Evolutionary conservation across 2,113 vertebrate species (phyloP).

Genomic region (Nansenia antarctica): DNA sequence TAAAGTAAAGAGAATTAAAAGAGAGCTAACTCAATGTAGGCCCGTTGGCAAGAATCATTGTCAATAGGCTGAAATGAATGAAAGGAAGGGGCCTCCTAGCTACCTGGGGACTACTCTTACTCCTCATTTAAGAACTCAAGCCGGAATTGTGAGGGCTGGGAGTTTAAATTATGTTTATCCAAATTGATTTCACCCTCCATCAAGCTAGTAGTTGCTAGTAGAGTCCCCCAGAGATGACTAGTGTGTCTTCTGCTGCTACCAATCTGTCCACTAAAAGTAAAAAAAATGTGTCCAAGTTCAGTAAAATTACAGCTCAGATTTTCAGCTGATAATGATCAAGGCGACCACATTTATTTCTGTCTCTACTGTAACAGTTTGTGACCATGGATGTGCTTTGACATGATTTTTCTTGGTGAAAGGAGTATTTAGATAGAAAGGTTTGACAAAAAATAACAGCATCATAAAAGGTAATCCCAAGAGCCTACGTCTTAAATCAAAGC

Average conservation of each 20-base stretch:
- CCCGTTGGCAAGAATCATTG: neutral
- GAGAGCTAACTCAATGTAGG: no score
- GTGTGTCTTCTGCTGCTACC: conserved; percentile 62
- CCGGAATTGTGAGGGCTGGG: conserved; percentile 53
- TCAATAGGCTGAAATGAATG: neutral
- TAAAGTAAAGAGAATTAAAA: neutral
- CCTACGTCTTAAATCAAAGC: no score
- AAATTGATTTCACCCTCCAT: conserved; percentile 42
- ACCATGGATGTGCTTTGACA: no score
- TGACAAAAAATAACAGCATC: no score
- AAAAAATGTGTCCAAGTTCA: neutral
- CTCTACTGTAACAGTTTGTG: no score
- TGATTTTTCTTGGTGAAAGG: no score
- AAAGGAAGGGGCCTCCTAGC: neutral
- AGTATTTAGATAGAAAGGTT: no score
- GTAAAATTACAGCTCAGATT: no score
- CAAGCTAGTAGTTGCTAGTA: conserved; percentile 50
- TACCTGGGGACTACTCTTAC: conserved; percentile 35
- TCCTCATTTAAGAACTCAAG: no score
- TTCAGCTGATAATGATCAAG: no score
- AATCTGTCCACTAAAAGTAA: conserved; percentile 57
- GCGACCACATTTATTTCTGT: no score
- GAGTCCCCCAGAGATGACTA: conserved; percentile 75
- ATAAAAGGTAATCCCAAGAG: no score
- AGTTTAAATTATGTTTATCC: conserved; percentile 37